Conservation (phyloP, 2,797 vertebrate genomes). For the Lutjanus campechanus region DNA sequence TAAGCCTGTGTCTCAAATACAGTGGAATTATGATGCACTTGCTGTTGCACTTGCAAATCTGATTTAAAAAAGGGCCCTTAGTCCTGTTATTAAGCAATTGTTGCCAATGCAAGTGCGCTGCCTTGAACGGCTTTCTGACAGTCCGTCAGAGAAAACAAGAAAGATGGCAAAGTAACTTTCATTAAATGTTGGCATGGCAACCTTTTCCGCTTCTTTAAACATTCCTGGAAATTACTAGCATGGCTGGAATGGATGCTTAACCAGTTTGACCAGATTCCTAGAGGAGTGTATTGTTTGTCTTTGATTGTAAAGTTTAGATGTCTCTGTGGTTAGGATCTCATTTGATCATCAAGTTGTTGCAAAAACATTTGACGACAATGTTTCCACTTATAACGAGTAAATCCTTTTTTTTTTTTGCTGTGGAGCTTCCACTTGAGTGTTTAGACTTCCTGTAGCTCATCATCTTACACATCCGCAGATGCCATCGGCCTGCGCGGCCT, state of each 20-base stretch:
- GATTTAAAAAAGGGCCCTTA: neutral
- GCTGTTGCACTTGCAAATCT: neutral
- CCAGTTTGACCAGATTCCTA: neutral
- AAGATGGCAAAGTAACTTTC: too few species aligned
- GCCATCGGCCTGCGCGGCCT: constrained; percentile 14
- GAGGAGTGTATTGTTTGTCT: neutral
- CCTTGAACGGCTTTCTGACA: neutral
- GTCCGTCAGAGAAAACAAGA: neutral
- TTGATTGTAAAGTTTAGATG: neutral
- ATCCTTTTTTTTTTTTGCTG: neutral
- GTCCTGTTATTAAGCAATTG: neutral
- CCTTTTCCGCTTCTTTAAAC: neutral
- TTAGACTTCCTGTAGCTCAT: constrained; percentile 8
- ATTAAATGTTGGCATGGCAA: neutral
- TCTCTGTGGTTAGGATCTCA: neutral
- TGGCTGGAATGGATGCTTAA: neutral
- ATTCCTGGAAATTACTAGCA: neutral
- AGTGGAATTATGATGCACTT: too few species aligned
- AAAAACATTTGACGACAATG: neutral
- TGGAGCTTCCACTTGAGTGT: neutral
- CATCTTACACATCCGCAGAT: constrained; percentile 10
- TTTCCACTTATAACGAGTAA: neutral
- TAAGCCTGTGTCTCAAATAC: too few species aligned
- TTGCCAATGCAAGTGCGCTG: neutral
- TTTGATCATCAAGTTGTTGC: neutral